Evolutionary conservation across 2,888 invertebrate species (phyloP), one percentile per base, ranked within the genome.

Genomic region (Diadromus collaris): DNA sequence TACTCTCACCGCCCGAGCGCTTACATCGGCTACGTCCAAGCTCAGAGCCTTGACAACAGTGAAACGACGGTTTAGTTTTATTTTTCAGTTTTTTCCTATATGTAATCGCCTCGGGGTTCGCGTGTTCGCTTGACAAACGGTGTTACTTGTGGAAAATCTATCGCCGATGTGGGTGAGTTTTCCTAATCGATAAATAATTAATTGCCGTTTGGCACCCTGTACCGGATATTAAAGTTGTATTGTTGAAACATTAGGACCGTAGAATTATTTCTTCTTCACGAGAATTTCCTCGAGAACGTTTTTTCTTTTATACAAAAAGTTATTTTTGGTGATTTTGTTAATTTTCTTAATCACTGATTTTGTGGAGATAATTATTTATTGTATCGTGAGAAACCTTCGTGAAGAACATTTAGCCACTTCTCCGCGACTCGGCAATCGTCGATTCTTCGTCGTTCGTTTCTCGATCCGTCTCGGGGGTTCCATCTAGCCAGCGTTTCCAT

Each of bases 1-100:
- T 85, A 87, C 84, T 88, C 87, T 85, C 84, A 85, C 89, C 88
- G 87, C 84, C 85, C 84, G 84, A 76, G 86, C 76, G 88, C 78
- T 83, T 81, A 80, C 84, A 83, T 85, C 86, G 85, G 13, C 82
- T 82, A 82, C 77, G 79, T 76, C 71, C 58, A 60, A 54, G 67
- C 60, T 73, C 38, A 5, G 13, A 13, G 44, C 72, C 63, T 44
- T 56, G 64, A 48, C 73, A 27, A 65, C 69, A 9, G 68, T 68
- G 41, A 68, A 41, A 60, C 63, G 32, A 46, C 38, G 13, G 41
- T 70, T 60, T 68, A 27, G 41, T 38, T 38, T 16, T 29, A 21
- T 21, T 38, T 68, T 63, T n/a, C 41, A 24, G 56, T 44, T 63
- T 54, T 64, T 27, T 56, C 27, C 48, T 13, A 41, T 13, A 41